Evolutionary conservation across 2,888 invertebrate species (phyloP), one percentile per base, ranked within the genome.

Genomic region (Anticlea derivata): DNA sequence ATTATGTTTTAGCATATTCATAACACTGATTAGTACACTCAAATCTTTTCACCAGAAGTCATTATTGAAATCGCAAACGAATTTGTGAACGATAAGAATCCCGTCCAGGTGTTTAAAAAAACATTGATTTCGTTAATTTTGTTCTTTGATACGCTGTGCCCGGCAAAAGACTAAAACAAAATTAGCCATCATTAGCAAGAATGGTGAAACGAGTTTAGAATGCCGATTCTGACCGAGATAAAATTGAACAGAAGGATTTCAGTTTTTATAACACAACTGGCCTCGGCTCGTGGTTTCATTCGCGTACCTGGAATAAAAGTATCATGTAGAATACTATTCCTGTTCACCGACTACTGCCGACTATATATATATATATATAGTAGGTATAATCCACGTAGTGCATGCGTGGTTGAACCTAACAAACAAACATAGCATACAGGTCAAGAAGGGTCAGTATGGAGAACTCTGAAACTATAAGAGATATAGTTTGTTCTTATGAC

Each of bases 151-250:
- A 11, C 39, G 33, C 7, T 26, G 27, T 33, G 40, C 35, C 43
- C 40, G 51, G 31, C 20, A 47, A 41, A 40, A 45, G 34, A 40
- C 6, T 34, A 39, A 41, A 37, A 46, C 40, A 48, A 48, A 48
- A 48, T 48, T 34, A 29, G 47, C 29, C 35, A 29, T 46, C 37
- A 24, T 27, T 27, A 27, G 3, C 26, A 27, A 37, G 23, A 37
- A 30, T 12, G 6, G n/a, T 22, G 20, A 24, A 46, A 46, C 46
- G 30, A 17, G 46, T 46, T 38, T 37, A 23, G 37, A 26, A 26
- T 33, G 43, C 37, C 30, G 23, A 37, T 37, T 46, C 24, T 20
- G 29, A 23, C 8, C n/a, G 37, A 22, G 37, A 46, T 38, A 7
- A 38, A 34, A 29, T 29, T 27, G 34, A 37, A 24, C 29, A n/a